Evolutionary conservation across 2,113 vertebrate species (phyloP).

Genomic region (Nibea albiflora): DNA sequence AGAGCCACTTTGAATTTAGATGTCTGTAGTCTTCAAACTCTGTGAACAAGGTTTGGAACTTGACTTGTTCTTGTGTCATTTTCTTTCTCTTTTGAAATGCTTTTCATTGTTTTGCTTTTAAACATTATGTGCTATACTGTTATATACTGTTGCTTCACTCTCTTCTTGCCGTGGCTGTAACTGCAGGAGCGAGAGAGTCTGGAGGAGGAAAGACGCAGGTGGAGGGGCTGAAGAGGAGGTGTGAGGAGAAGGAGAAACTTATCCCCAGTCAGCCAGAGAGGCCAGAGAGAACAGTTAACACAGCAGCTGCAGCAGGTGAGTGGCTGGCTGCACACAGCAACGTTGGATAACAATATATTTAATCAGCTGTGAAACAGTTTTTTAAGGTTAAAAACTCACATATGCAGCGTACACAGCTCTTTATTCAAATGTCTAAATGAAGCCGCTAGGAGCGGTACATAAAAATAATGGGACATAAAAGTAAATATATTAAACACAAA

Average conservation of each 20-base stretch:
- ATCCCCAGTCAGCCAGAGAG: conserved; percentile 83
- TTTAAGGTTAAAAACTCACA: too few relatives aligned
- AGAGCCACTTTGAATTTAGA: neutral
- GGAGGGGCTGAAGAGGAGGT: conserved; percentile 82
- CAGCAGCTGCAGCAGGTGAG: conserved; percentile 86
- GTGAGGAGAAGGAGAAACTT: conserved; percentile 79
- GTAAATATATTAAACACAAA: too few relatives aligned
- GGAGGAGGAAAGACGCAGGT: conserved; percentile 84
- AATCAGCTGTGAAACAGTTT: too few relatives aligned
- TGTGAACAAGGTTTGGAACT: conserved; percentile 7
- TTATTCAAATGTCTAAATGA: too few relatives aligned
- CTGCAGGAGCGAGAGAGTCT: conserved; percentile 84
- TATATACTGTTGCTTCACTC: neutral
- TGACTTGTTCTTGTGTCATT: neutral
- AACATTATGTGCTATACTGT: neutral
- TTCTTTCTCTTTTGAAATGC: neutral
- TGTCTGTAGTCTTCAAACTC: neutral
- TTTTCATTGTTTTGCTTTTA: neutral
- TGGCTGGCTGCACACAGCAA: neutral
- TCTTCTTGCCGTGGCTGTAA: neutral
- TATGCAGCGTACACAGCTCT: too few relatives aligned
- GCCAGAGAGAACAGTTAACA: conserved; percentile 78
- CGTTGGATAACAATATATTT: too few relatives aligned
- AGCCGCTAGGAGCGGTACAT: too few relatives aligned
- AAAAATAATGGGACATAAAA: too few relatives aligned